Conservation (phyloP, 2,113 vertebrate species). For the Protobothrops mucrosquamatus region DNA sequence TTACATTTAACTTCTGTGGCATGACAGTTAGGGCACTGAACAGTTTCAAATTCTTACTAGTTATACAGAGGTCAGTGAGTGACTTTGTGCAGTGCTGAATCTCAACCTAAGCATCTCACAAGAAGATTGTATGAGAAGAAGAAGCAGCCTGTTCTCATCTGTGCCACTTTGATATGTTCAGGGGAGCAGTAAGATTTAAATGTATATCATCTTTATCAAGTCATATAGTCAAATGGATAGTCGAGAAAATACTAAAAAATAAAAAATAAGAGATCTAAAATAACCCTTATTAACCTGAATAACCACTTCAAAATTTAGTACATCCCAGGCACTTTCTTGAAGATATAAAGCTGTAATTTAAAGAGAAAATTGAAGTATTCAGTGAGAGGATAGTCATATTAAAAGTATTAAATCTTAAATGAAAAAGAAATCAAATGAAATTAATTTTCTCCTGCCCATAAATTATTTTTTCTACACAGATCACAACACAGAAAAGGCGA, state of each 20-base stretch:
- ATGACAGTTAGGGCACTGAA: too few species aligned
- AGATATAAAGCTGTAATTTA: neutral
- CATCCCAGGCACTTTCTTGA: neutral
- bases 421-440: neutral
- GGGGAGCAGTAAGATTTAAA: neutral
- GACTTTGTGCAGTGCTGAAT: neutral
- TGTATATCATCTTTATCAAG: neutral
- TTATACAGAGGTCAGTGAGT: neutral
- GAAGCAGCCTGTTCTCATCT: neutral
- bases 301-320: neutral
- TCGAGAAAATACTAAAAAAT: constrained; percentile 26
- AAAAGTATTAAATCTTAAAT: neutral
- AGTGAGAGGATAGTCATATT: neutral
- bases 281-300: neutral
- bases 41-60: too few species aligned
- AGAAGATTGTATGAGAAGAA: neutral
- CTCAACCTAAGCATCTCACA: neutral
- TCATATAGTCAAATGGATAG: constrained; percentile 23
- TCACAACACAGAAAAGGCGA: neutral
- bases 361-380: neutral
- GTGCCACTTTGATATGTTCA: neutral
- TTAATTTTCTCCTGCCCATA: neutral
- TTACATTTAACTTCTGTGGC: too few species aligned
- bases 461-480: neutral
- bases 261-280: neutral